Conservation (phyloP, 2,797 vertebrate species). For the Adrianichthys oophorus region DNA sequence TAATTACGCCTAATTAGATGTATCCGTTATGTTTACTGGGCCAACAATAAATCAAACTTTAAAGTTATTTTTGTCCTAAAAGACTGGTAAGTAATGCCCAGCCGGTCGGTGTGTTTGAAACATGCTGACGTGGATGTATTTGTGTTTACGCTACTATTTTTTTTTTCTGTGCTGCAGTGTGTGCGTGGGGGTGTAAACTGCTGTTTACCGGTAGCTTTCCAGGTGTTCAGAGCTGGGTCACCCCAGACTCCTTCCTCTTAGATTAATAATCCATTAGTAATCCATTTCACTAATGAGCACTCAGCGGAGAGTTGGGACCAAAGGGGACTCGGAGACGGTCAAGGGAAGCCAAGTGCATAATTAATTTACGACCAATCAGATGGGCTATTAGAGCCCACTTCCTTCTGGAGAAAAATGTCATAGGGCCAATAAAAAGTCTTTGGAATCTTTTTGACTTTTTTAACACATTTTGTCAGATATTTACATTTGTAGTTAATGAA, state of each 20-base stretch:
- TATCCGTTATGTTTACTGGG: slow-evolving; percentile 72
- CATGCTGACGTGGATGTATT: slow-evolving; percentile 37
- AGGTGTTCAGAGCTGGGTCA: slow-evolving; percentile 71
- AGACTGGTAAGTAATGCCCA: slow-evolving; percentile 60
- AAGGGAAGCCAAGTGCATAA: slow-evolving; percentile 90
- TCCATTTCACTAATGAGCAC: slow-evolving; percentile 87
- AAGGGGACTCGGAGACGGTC: slow-evolving; percentile 77
- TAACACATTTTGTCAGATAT: neutral
- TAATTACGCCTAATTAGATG: slow-evolving; percentile 80
- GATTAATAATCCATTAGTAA: slow-evolving; percentile 83
- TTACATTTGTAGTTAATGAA: neutral
- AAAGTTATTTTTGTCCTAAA: slow-evolving; percentile 66
- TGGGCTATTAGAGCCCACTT: slow-evolving; percentile 69
- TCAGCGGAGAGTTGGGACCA: slow-evolving; percentile 79
- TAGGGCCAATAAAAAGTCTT: slow-evolving; percentile 39
- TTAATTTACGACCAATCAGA: slow-evolving; percentile 85
- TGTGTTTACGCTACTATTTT: slow-evolving; percentile 29
- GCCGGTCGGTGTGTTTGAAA: slow-evolving; percentile 16
- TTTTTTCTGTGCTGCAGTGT: slow-evolving; percentile 12
- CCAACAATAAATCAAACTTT: slow-evolving; percentile 68
- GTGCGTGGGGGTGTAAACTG: slow-evolving; percentile 44
- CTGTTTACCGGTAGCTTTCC: slow-evolving; percentile 68
- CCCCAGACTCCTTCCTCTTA: slow-evolving; percentile 68
- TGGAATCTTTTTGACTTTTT: slow-evolving; percentile 4
- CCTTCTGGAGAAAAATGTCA: slow-evolving; percentile 53